A percentile compares a stretch with the other conserved stretches of the same genome.
These are phyloP conservation scores for Glyphotaelius pellucidus DNA, from an alignment of 2,888 invertebrate species.

Conservation along the genomic window DNA sequence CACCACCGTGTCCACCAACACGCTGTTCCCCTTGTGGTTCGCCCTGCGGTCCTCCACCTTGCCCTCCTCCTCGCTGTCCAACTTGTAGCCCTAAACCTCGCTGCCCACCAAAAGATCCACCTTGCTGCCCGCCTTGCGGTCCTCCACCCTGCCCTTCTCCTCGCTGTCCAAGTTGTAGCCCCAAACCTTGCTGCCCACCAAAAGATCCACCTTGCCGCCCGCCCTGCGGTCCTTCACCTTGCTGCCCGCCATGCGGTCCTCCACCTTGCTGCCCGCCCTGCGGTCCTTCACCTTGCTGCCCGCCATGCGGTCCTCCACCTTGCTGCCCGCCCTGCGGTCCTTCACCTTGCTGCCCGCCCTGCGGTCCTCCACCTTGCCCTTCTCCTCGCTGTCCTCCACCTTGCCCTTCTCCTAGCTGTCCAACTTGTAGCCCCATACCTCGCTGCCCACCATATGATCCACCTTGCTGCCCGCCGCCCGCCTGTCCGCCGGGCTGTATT, in stretches of 20 bases:
- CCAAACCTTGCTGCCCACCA: slow-evolving; percentile 67
- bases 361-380: slow-evolving; percentile 53
- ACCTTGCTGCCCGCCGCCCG: slow-evolving; percentile 66
- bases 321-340: too few species aligned
- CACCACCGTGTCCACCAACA: too few species aligned
- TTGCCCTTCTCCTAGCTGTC: too few species aligned
- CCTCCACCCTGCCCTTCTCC: slow-evolving; percentile 56
- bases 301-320: slow-evolving; percentile 57
- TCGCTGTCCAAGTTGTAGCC: slow-evolving; percentile 65
- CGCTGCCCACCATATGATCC: slow-evolving; percentile 67
- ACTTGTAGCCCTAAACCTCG: slow-evolving; percentile 66
- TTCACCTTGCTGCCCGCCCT: too few species aligned
- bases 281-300: slow-evolving; percentile 48
- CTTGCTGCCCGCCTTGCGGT: too few species aligned
- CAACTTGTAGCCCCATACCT: slow-evolving; percentile 65
- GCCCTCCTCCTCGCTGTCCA: slow-evolving; percentile 59
- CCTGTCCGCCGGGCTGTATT: slow-evolving; percentile 5
- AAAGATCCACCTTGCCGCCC: slow-evolving; percentile 60
- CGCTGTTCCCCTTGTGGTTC: too few species aligned
- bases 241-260: slow-evolving; percentile 56
- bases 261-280: slow-evolving; percentile 68
- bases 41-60: slow-evolving; percentile 46
- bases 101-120: slow-evolving; percentile 67
- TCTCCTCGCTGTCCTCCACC: slow-evolving; percentile 60
- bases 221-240: slow-evolving; percentile 15